Base-by-base conservation (phyloP, 1,140 invertebrate genomes). In the Onthophagus taurus region DNA sequence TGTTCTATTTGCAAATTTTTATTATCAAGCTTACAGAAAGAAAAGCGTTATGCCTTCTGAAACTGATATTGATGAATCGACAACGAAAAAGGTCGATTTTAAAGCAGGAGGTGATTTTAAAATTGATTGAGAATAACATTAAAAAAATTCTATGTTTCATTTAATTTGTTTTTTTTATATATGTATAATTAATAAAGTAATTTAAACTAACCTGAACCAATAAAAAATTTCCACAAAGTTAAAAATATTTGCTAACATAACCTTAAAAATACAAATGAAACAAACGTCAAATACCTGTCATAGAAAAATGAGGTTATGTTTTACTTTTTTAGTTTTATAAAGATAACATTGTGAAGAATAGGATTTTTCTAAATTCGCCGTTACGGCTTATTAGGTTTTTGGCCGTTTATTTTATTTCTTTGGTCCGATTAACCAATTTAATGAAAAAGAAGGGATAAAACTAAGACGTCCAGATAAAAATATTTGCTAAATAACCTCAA, bases 391-490 rank as follows among this genome's bases (percentile, higher is more conserved):
- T 47, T 4, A 19, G 30, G 2, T 36, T 41, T 14, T 34, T 31
- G 1, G 8, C 29, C 3, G 2, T 12, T 12, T 47, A 47, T 19
- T 35, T 35, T 29, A 14, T 11, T 8, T 26, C 29, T 7, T 33
- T 47, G 6, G 30, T 30, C 11, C 7, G 14, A 11, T 6, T 34
- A 8, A 17, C 13, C n/a, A 77, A 75, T 59, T 67, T 88, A 39
- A 97, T 97, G 92, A 81, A 87, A 68, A 83, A 90, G 65, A 76
- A 88, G 59, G 83, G 89, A 72, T n/a, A n/a, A n/a, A n/a, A n/a
- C n/a, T n/a, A n/a, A n/a, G n/a, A n/a, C n/a, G n/a, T n/a, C n/a
- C n/a, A n/a, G n/a, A n/a, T n/a, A n/a, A n/a, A n/a, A n/a, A n/a
- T n/a, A n/a, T n/a, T n/a, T n/a, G n/a, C n/a, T n/a, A n/a, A n/a